Base-by-base conservation (phyloP, 2,888 invertebrate genomes). In the Muscina levida region DNA sequence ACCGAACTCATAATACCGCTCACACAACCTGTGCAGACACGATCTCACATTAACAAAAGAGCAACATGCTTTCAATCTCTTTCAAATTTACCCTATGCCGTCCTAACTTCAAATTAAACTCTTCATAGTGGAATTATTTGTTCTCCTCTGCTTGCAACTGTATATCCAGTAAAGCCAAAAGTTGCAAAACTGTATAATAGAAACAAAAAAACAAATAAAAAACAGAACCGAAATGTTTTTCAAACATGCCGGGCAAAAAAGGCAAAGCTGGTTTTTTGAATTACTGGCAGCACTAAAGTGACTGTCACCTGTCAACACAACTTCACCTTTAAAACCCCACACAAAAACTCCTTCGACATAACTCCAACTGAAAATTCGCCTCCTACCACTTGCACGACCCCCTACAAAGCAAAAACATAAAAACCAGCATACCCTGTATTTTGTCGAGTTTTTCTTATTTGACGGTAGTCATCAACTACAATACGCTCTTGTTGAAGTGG, bases 251-350 rank as follows among this genome's bases (percentile, higher is more conserved):
- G 31, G 31, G 8, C 8, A 31, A 31, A 31, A 31, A 5, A 31
- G 4, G 31, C 31, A 3, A 31, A 5, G 8, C 31, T 31, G n/a
- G n/a, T 31, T 53, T 59, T 71, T 31, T 46, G 31, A 39, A 31
- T 31, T 59, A 62, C 65, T 62, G 17, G 44, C 56, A 66, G 44
- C 56, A 66, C 56, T 71, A 71, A 62, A 66, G 56, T 71, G 71
- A 66, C 53, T 76, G 76, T 66, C 76, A 76, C 70, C 76, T 76
- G 76, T 76, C 76, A 71, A 71, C 76, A 71, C 70, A 76, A 56
- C 51, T 65, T 62, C 53, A 65, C 4, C 17, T n/a, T 46, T 44
- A 51, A 70, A 56, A 56, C 22, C 6, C 22, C n/a, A 1, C 19
- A 59, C 26, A 59, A 31, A 59, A 1, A 31, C 59, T 17, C 17